These are phyloP conservation scores for Ceratosolen solmsi DNA, from an alignment of 1,140 invertebrate genomes.

Conservation along the genomic window DNA sequence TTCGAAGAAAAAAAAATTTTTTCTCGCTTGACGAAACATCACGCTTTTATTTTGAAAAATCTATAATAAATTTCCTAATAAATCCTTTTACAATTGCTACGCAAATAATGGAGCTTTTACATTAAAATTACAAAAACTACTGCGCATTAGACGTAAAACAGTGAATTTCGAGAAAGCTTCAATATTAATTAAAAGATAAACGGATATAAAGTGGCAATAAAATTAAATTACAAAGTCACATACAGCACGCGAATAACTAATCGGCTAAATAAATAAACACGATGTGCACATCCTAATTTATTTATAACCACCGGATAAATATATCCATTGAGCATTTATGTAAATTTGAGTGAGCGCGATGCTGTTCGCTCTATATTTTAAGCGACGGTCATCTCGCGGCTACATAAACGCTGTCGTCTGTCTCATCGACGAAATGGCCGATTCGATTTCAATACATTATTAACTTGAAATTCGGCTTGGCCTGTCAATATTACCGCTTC, in stretches of 20 bases:
- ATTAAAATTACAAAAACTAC: not conserved
- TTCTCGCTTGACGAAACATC: too few species aligned
- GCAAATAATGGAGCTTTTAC: too few species aligned
- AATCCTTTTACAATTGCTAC: too few species aligned
- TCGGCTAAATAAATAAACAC: conserved; percentile 31
- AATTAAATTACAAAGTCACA: not conserved
- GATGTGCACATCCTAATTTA: not conserved
- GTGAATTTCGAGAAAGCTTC: not conserved
- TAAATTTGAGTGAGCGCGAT: not conserved
- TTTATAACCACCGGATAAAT: conserved; percentile 17
- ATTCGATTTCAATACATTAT: conserved; percentile 31
- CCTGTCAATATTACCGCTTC: not conserved
- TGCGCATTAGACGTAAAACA: not conserved
- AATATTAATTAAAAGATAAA: not conserved
- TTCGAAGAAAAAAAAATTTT: too few species aligned
- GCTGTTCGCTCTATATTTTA: conserved; percentile 16
- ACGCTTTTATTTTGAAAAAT: too few species aligned
- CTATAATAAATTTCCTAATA: too few species aligned
- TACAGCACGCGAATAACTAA: not conserved
- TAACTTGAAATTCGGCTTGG: not conserved
- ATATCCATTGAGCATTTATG: not conserved
- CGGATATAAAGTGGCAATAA: not conserved
- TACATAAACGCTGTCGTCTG: not conserved
- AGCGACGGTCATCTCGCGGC: not conserved
- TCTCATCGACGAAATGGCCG: not conserved